Percentiles rank a stretch among this genome's conserved stretches.
These are phyloP conservation scores for Pogona vitticeps DNA, from an alignment of 2,113 vertebrate species.

Conservation along the genomic window DNA sequence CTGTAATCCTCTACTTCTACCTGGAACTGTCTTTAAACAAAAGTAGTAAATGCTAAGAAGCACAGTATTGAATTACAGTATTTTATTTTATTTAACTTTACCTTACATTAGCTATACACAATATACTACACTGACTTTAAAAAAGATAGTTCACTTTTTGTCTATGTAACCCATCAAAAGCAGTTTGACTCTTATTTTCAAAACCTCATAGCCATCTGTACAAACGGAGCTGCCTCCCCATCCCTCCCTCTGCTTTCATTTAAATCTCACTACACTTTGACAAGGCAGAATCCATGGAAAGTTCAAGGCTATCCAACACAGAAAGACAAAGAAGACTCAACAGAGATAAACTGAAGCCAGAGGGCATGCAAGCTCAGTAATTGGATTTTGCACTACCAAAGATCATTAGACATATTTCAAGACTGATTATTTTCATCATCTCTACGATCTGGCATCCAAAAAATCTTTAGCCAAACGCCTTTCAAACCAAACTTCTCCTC, in stretches of 20 bases:
- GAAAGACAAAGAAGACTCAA: not conserved
- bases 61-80: not conserved
- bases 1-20: not conserved
- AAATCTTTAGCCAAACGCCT: not conserved
- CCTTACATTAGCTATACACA: not conserved
- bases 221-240: not conserved
- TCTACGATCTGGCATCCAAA: not conserved
- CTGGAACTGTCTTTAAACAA: slow-evolving; percentile 11
- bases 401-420: not conserved
- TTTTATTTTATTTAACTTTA: slow-evolving; percentile 1
- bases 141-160: not conserved
- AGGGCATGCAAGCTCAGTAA: not conserved
- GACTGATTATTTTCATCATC: not conserved
- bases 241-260: not conserved
- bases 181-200: slow-evolving; percentile 2
- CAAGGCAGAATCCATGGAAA: not conserved
- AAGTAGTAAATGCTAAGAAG: not conserved
- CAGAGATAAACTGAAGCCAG: not conserved
- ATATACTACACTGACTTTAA: not conserved
- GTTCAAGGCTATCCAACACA: not conserved
- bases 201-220: slow-evolving; percentile 5
- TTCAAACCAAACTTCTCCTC: not conserved
- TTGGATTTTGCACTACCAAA: slow-evolving; percentile 14
- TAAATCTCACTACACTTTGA: slow-evolving; percentile 18
- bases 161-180: not conserved